These are phyloP conservation scores for Sympetrum striolatum DNA, from an alignment of 2,888 invertebrate genomes.

Conservation along the genomic window DNA sequence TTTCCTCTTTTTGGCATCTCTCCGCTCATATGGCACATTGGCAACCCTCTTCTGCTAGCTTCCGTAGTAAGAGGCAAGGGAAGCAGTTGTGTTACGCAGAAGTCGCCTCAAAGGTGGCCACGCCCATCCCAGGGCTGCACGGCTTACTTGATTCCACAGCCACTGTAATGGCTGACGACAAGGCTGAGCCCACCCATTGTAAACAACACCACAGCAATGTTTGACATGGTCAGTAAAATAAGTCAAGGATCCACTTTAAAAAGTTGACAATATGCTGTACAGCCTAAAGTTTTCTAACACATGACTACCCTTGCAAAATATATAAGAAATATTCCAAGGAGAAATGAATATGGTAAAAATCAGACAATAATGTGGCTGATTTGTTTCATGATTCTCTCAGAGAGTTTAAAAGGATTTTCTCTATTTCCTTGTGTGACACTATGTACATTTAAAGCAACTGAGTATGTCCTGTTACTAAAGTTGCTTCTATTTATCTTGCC, in stretches of 20 bases:
- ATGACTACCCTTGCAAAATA: not conserved
- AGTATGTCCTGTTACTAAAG: too few relatives aligned
- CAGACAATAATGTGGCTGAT: too few relatives aligned
- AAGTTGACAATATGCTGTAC: not conserved
- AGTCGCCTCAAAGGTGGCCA: conserved; percentile 57
- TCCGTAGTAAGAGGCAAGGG: conserved; percentile 47
- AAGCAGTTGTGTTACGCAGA: conserved; percentile 49
- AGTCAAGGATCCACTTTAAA: conserved; percentile 56
- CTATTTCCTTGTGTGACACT: too few relatives aligned
- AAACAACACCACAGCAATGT: conserved; percentile 68
- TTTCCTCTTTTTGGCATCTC: not conserved
- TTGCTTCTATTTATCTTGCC: too few relatives aligned
- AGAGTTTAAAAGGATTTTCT: too few relatives aligned
- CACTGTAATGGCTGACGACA: conserved; percentile 74
- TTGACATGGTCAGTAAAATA: conserved; percentile 74
- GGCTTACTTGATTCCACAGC: conserved; percentile 66
- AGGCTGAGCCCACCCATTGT: conserved; percentile 64
- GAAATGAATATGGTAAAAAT: too few relatives aligned
- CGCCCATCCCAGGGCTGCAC: conserved; percentile 63
- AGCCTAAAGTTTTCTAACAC: not conserved
- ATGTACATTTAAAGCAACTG: too few relatives aligned
- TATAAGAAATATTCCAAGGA: too few relatives aligned
- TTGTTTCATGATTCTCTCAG: too few relatives aligned
- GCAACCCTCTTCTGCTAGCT: conserved; percentile 3
- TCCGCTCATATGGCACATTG: not conserved